Percentiles rank a stretch among this genome's conserved stretches.
phyloP scores from a whole-genome alignment of 1,140 invertebrate species.

The Zaprionus tsacasi region DNA sequence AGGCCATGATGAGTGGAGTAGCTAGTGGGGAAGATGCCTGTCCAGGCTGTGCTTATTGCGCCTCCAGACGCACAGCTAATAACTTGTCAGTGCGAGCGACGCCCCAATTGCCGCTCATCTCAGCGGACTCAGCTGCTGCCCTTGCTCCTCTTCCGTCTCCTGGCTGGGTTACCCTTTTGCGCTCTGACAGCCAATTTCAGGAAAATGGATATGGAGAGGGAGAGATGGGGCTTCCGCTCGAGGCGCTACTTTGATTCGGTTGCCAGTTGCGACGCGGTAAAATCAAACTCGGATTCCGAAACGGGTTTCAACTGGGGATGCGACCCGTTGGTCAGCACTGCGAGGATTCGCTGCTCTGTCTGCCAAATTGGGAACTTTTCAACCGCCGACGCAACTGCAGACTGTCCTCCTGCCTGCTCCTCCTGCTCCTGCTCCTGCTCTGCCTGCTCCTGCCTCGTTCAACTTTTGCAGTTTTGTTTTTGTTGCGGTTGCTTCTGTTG shows the following conservation, averaged over 20 bases:
- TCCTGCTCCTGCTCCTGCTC: background rate
- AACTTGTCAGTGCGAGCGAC: constrained; percentile 60
- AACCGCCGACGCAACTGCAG: constrained; percentile 36
- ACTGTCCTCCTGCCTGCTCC: background rate
- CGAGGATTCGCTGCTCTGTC: constrained; percentile 43
- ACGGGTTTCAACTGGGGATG: background rate
- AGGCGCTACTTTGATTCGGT: constrained; percentile 35
- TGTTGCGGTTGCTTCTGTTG: constrained; percentile 56
- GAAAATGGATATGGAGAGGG: constrained; percentile 6
- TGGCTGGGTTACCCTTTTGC: constrained; percentile 25
- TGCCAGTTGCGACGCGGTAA: constrained; percentile 55
- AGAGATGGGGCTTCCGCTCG: constrained; percentile 28
- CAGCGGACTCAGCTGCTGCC: constrained; percentile 15
- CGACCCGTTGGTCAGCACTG: background rate
- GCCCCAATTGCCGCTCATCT: constrained; percentile 49
- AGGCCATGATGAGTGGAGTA: constrained; percentile 36
- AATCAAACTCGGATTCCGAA: constrained; percentile 63
- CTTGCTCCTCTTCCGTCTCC: background rate
- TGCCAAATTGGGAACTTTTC: constrained; percentile 69
- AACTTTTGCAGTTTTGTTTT: constrained; percentile 75
- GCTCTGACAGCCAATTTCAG: background rate
- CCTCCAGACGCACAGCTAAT: constrained; percentile 42
- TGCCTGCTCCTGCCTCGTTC: constrained; percentile 25
- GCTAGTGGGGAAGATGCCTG: constrained; percentile 2
- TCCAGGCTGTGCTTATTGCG: constrained; percentile 33